Conservation (phyloP, 2,797 vertebrate genomes). For the Nasua narica region DNA sequence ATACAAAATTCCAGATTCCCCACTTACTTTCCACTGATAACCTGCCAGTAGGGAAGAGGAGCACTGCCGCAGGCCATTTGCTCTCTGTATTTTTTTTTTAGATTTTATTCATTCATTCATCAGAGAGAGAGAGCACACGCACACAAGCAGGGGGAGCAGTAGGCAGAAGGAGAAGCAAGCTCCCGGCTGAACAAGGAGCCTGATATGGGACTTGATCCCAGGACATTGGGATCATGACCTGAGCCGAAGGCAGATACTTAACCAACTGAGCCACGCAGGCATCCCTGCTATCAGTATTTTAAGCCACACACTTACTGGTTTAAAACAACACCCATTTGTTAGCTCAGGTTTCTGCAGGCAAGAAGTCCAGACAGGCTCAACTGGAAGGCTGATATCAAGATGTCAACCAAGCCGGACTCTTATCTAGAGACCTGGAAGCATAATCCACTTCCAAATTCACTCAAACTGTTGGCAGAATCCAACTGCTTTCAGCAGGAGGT, state of each 20-base stretch:
- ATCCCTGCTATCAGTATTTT: not conserved
- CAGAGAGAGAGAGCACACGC: too few relatives aligned
- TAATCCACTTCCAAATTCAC: not conserved
- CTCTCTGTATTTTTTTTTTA: not conserved
- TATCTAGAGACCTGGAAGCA: not conserved
- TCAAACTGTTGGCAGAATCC: not conserved
- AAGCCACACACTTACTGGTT: not conserved
- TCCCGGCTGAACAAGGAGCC: too few relatives aligned
- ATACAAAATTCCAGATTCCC: not conserved
- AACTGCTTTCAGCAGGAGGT: not conserved
- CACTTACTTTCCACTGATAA: not conserved
- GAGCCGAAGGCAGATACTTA: too few relatives aligned
- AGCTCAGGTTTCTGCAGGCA: not conserved
- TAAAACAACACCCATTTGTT: constrained; percentile 14
- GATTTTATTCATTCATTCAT: too few relatives aligned
- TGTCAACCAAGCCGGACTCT: not conserved
- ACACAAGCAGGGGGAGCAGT: too few relatives aligned
- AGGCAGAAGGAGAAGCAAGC: too few relatives aligned
- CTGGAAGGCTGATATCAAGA: not conserved
- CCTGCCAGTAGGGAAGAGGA: not conserved
- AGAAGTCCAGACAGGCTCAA: constrained; percentile 22
- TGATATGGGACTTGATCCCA: too few relatives aligned
- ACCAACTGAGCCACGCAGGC: too few relatives aligned
- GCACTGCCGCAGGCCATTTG: not conserved
- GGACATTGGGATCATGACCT: too few relatives aligned